These are phyloP conservation scores for Nerophis ophidion DNA, from an alignment of 2,113 vertebrate species.

Conservation along the genomic window DNA sequence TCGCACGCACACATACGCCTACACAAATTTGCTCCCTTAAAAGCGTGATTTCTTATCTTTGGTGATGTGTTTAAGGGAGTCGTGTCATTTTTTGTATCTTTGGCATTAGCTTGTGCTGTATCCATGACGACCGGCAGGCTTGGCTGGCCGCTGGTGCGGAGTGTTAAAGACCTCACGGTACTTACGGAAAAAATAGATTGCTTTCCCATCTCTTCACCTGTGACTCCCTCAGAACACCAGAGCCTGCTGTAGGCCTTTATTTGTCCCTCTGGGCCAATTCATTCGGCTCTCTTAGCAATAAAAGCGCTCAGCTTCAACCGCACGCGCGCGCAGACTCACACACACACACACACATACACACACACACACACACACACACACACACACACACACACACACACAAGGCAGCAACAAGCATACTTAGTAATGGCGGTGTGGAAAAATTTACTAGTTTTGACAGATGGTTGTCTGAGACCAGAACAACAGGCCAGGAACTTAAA, in stretches of 20 bases:
- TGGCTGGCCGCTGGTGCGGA: slow-evolving; percentile 7
- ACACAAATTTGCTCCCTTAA: no score
- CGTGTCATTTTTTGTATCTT: neutral
- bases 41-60: neutral
- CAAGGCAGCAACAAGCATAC: slow-evolving; percentile 3
- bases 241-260: slow-evolving; percentile 6
- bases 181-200: slow-evolving; percentile 27
- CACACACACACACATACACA: neutral
- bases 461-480: slow-evolving; percentile 5
- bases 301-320: neutral
- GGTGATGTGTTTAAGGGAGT: neutral
- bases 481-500: neutral
- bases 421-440: neutral
- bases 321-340: neutral
- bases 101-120: slow-evolving; percentile 28
- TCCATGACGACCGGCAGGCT: slow-evolving; percentile 22
- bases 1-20: neutral
- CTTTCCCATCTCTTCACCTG: slow-evolving; percentile 22
- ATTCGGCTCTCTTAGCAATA: slow-evolving; percentile 10
- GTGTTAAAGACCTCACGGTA: slow-evolving; percentile 17
- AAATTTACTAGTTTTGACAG: slow-evolving; percentile 10
- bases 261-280: slow-evolving; percentile 6
- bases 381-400: no score
- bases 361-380: neutral
- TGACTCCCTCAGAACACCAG: slow-evolving; percentile 20